Evolutionary conservation across 1,140 invertebrate genomes (phyloP).

Genomic region (Philaenus spumarius): DNA sequence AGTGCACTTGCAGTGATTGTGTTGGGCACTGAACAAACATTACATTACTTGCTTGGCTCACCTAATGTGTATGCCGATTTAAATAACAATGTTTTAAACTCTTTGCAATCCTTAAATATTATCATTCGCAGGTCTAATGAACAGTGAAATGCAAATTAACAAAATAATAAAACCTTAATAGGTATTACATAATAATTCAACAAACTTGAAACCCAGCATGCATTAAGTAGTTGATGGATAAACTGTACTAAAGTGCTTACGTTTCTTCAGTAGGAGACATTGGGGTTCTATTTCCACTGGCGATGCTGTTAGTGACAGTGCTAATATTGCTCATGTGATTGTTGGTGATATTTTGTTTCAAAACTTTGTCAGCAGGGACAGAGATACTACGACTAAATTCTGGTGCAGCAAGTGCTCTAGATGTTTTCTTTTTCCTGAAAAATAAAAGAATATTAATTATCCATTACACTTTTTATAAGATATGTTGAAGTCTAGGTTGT

Average conservation of each 20-base stretch:
- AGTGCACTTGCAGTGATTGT: no score
- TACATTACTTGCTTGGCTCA: no score
- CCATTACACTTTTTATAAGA: not conserved
- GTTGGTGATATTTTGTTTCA: constrained; percentile 18
- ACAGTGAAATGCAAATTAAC: no score
- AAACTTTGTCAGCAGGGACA: constrained; percentile 65
- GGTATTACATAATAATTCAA: no score
- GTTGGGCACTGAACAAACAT: no score
- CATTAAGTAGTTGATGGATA: not conserved
- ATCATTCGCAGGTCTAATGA: no score
- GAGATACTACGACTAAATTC: constrained; percentile 80
- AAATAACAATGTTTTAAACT: no score
- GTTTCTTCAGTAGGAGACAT: constrained; percentile 20
- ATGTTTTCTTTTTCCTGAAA: constrained; percentile 58
- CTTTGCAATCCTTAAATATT: no score
- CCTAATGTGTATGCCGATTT: no score
- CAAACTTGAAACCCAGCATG: not conserved
- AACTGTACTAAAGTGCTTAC: constrained; percentile 10
- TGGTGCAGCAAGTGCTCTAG: constrained; percentile 46
- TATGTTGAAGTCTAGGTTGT: not conserved
- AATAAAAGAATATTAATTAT: constrained; percentile 1
- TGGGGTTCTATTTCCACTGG: not conserved
- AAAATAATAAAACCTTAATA: no score
- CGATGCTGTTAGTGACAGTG: not conserved
- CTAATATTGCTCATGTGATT: not conserved